These are phyloP conservation scores for Semotilus atromaculatus DNA, from an alignment of 2,797 vertebrate species.

Conservation along the genomic window DNA sequence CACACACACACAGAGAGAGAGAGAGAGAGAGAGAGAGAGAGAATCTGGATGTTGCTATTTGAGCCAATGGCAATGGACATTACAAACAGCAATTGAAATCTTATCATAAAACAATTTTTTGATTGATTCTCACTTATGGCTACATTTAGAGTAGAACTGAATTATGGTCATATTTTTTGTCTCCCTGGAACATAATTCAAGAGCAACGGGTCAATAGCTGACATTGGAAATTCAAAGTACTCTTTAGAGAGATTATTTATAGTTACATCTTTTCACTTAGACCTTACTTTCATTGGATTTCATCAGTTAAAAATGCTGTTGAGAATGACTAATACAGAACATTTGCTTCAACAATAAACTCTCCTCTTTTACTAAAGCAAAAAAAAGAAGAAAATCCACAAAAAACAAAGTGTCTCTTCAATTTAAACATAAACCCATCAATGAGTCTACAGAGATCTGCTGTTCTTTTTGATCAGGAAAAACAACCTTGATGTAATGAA, in stretches of 20 bases:
- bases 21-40: too few relatives aligned
- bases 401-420: slow-evolving; percentile 4
- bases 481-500: slow-evolving; percentile 13
- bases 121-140: neutral
- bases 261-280: slow-evolving; percentile 4
- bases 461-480: slow-evolving; percentile 26
- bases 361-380: neutral
- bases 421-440: slow-evolving; percentile 25
- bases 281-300: slow-evolving; percentile 18
- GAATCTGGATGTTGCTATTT: too few relatives aligned
- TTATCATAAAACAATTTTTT: neutral
- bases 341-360: neutral
- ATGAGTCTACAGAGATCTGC: neutral
- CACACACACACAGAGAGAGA: too few relatives aligned
- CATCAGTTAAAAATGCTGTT: slow-evolving; percentile 18
- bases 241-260: slow-evolving; percentile 22
- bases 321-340: neutral
- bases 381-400: neutral
- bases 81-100: neutral
- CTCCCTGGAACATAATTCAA: slow-evolving; percentile 4
- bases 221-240: neutral
- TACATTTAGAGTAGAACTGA: neutral
- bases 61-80: neutral
- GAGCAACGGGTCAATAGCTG: slow-evolving; percentile 9
- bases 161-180: neutral